Conservation (phyloP, 2,113 vertebrate genomes). For the Girardinichthys multiradiatus region DNA sequence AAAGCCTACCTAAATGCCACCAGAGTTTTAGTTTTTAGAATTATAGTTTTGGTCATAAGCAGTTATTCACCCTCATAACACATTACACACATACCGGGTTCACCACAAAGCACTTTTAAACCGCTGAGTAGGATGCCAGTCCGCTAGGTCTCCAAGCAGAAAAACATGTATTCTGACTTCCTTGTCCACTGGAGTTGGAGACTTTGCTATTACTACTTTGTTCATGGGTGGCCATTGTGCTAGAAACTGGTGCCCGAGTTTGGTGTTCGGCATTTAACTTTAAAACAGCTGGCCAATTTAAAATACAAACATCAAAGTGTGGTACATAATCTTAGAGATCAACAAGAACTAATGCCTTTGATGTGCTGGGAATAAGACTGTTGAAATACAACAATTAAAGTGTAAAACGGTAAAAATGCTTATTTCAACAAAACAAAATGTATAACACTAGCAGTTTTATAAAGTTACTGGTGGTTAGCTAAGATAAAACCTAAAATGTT, state of each 20-base stretch:
- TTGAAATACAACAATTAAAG: not conserved
- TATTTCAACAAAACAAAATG: not conserved
- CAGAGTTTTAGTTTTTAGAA: not conserved
- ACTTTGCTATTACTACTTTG: no score
- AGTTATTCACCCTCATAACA: not conserved
- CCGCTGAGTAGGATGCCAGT: not conserved
- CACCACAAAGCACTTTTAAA: not conserved
- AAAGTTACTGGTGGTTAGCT: slow-evolving; percentile 2
- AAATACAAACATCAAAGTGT: not conserved
- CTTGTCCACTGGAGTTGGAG: no score
- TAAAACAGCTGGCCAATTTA: not conserved
- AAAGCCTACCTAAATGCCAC: no score
- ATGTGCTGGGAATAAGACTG: not conserved
- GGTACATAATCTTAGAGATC: not conserved
- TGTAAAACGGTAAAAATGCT: not conserved
- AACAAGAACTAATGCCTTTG: not conserved
- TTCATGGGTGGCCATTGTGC: no score
- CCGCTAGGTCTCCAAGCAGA: not conserved
- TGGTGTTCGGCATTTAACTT: no score
- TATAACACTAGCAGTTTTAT: not conserved
- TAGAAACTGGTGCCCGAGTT: no score
- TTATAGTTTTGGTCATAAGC: not conserved
- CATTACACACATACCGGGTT: not conserved
- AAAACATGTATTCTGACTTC: no score
- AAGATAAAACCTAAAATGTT: slow-evolving; percentile 6